Evolutionary conservation across 2,113 vertebrate genomes (phyloP), one percentile per base, ranked within the genome.

Genomic region (Pygoscelis adeliae): DNA sequence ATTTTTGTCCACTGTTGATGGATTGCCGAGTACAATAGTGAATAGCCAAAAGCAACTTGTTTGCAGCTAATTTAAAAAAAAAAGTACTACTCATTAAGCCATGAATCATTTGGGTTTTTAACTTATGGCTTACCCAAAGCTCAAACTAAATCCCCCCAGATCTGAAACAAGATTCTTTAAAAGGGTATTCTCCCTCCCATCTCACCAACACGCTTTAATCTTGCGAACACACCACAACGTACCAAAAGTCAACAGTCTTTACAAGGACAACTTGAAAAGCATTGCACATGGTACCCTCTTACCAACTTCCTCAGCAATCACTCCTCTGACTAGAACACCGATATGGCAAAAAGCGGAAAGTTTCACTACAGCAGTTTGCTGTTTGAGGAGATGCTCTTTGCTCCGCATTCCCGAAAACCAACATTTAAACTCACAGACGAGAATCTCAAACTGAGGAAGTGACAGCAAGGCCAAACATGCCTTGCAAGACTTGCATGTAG

Each of bases 381-480:
- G 23, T 40, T 27, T 44, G 26, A 11, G 26, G 34, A 70, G 26
- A 71, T 36, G n/a, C 6, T 59, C 38, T 76, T 63, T 11, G 32
- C 56, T 47, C 22, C 4, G 1, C 34, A 65, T 6, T 25, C 50
- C 40, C 9, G 1, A 67, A 55, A 77, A 8, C 6, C 1, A 1
- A n/a, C 32, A 76, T 66, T 27, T 38, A 77, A 71, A 38, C 13
- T 46, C 32, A 77, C 4, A 67, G 23, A 16, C 0, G 1, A 77
- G 23, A 82, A 46, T 15, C 15, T 47, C 18, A 46, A 71, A 50
- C 42, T 32, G 15, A 36, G 25, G 5, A 82, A 77, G 29, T 32
- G 52, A 70, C 46, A 82, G 32, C 19, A 87, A 83, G 30, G 53
- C 52, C 72, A 56, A 53, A 61, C 7, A 55, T 10, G 15, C 9